Base-by-base conservation (phyloP, 2,888 invertebrate species). In the Drosophila tripunctata region DNA sequence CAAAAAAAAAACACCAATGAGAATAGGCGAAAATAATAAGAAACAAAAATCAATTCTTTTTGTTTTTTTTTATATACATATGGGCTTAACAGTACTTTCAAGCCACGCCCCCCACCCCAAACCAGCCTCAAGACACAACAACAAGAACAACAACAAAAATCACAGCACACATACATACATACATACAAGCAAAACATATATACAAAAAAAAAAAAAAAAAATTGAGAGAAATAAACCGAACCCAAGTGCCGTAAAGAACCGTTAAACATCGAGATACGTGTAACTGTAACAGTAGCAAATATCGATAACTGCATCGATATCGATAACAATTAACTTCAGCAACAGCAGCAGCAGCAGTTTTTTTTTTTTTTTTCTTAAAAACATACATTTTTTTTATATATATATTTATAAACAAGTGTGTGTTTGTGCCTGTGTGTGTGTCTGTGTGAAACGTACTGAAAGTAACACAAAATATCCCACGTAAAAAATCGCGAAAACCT, bases 231-330 rank as follows among this genome's bases (percentile, higher is more conserved):
- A 21, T 12, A 48, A 38, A 40, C 48, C 55, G 50, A 57, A 61
- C 61, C 51, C 63, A 69, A 73, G 68, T 62, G 61, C 54, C 61
- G 70, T 47, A 62, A n/a, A n/a, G 62, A 47, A 57, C 45, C 56
- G n/a, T 33, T 40, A 57, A 65, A 73, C 71, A 76, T 65, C 76
- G 50, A 70, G 50, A 70, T 45, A n/a, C 43, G 47, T 47, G 41
- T 63, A 38, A 43, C 47, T 33, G 21, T 22, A 22, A 15, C 24
- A 22, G 24, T 22, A 36, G 17, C n/a, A 27, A 8, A n/a, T 54
- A 50, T 64, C 51, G 50, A 64, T 54, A 41, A 31, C 4, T 27
- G 24, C 6, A 3, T n/a, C n/a, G n/a, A n/a, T 24, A 40, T 52
- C 43, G 47, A 48, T 38, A 48, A 21, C 63, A 48, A 17, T 30